Percentiles rank a stretch among this genome's conserved stretches.
Conservation (phyloP, 2,888 invertebrate species). For the Opisthograptis luteolata region DNA sequence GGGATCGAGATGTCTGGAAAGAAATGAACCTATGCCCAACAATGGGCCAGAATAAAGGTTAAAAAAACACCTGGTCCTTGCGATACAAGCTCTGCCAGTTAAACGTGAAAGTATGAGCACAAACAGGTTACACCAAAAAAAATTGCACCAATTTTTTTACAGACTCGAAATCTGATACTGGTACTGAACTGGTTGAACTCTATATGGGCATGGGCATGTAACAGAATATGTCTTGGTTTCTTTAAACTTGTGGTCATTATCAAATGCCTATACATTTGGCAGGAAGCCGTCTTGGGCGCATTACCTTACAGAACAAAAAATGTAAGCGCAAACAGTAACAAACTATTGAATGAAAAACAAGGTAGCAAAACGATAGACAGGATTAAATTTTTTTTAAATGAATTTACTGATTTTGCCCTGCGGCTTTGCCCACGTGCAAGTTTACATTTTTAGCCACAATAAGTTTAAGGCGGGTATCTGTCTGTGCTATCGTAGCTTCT, state of each 20-base stretch:
- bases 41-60: too few species aligned
- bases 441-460: too few species aligned
- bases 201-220: slow-evolving; percentile 44
- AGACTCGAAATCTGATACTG: slow-evolving; percentile 46
- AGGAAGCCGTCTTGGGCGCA: slow-evolving; percentile 1
- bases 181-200: slow-evolving; percentile 45
- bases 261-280: slow-evolving; percentile 10
- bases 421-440: too few species aligned
- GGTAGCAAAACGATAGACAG: not conserved
- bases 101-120: slow-evolving; percentile 9
- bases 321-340: not conserved
- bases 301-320: slow-evolving; percentile 19
- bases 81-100: too few species aligned
- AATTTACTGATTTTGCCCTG: too few species aligned
- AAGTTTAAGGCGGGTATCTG: too few species aligned
- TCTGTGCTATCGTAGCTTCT: too few species aligned
- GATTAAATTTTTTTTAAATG: too few species aligned
- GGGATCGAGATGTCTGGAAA: too few species aligned
- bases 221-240: slow-evolving; percentile 50
- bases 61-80: too few species aligned
- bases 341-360: not conserved
- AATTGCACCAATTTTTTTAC: slow-evolving; percentile 38
- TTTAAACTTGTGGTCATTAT: slow-evolving; percentile 21
- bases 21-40: not conserved
- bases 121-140: slow-evolving; percentile 4